Percentiles rank a stretch among this genome's conserved stretches.
phyloP scores from a whole-genome alignment of 2,113 vertebrate species.

The Phylloscopus trochilus region DNA sequence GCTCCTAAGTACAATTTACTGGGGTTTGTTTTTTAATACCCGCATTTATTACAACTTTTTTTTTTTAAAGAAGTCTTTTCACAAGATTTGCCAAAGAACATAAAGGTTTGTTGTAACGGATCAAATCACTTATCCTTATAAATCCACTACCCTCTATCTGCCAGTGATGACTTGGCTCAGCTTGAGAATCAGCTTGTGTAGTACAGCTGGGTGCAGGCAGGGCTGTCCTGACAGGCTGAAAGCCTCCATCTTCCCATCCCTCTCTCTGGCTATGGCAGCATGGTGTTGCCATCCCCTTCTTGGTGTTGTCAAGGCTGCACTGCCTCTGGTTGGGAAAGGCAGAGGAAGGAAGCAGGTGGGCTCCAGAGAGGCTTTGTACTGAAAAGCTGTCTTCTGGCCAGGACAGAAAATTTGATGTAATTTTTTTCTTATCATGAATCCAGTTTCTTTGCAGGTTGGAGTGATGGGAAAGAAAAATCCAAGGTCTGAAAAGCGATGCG shows the following conservation, averaged over 20 bases:
- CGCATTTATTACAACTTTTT: background rate
- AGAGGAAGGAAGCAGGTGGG: background rate
- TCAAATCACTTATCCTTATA: conserved; percentile 49
- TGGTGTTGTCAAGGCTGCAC: background rate
- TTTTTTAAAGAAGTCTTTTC: background rate
- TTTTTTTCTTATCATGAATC: background rate
- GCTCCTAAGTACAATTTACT: conserved; percentile 15
- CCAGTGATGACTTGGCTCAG: conserved; percentile 18
- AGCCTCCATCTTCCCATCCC: background rate
- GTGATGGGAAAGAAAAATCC: background rate
- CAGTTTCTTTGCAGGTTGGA: background rate
- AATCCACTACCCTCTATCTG: conserved; percentile 33
- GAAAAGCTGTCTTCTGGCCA: background rate
- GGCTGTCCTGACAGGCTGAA: background rate
- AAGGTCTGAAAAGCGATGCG: background rate
- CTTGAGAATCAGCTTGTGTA: background rate
- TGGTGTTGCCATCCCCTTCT: background rate
- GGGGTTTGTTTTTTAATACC: conserved; percentile 45
- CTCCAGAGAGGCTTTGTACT: background rate
- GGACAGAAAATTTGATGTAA: background rate
- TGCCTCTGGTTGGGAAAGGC: background rate
- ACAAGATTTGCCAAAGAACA: conserved; percentile 57
- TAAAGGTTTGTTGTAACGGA: conserved; percentile 33
- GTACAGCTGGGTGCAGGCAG: background rate
- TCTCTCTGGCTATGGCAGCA: background rate